Percentiles rank a stretch among this genome's conserved stretches.
Conservation (phyloP, 2,797 vertebrate genomes). For the Melanogrammus aeglefinus region DNA sequence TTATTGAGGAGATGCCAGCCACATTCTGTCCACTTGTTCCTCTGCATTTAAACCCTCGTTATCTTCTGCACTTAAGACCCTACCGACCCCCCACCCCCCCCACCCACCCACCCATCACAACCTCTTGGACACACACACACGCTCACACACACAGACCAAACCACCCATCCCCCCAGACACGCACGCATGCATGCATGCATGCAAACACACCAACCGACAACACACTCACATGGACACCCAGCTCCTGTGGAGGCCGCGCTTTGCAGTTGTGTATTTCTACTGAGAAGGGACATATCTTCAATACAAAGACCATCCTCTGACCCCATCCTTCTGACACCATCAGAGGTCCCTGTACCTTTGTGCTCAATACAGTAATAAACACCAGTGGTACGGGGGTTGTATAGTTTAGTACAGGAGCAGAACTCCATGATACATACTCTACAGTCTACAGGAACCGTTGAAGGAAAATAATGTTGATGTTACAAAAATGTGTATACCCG, state of each 20-base stretch:
- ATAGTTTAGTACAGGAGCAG: too few species aligned
- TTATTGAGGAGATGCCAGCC: not conserved
- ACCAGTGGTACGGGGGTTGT: too few species aligned
- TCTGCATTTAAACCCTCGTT: not conserved
- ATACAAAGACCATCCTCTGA: not conserved
- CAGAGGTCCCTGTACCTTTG: not conserved
- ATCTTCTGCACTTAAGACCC: not conserved
- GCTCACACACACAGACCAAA: not conserved
- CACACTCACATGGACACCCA: too few species aligned
- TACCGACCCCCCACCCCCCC: not conserved
- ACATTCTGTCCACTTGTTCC: not conserved
- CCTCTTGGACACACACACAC: not conserved
- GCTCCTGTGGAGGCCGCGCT: conserved; percentile 6
- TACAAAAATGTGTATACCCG: too few species aligned
- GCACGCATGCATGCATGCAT: not conserved
- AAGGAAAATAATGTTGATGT: too few species aligned
- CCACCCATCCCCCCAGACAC: not conserved
- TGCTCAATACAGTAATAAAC: too few species aligned
- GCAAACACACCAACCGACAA: not conserved
- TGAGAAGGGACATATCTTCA: not conserved
- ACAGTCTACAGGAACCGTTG: too few species aligned
- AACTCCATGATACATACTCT: too few species aligned
- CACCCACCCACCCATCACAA: not conserved
- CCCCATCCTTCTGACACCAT: not conserved
- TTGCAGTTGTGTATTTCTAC: not conserved